phyloP scores from a whole-genome alignment of 53 echinoderm and acorn worm species.

The Echinarachnius parma region DNA sequence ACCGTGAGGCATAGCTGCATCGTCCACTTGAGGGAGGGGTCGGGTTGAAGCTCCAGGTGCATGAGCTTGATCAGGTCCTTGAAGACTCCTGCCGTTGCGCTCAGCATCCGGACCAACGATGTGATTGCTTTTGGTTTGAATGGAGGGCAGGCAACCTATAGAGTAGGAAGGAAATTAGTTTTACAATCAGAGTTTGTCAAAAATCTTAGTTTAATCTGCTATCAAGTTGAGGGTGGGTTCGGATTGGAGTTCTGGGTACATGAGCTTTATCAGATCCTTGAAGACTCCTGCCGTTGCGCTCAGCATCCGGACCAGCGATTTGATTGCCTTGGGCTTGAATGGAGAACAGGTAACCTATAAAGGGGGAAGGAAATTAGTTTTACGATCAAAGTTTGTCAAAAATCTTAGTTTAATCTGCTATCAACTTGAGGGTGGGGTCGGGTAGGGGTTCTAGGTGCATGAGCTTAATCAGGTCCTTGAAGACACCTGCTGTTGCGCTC shows the following conservation, averaged over 20 bases:
- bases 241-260: constrained; percentile 73
- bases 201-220: no score
- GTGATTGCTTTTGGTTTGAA: constrained; percentile 77
- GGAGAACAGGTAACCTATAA: constrained; percentile 98
- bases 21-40: constrained; percentile 79
- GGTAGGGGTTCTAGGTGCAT: constrained; percentile 77
- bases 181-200: no score
- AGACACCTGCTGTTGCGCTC: constrained; percentile 59
- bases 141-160: constrained; percentile 97
- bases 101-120: constrained; percentile 74
- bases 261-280: constrained; percentile 80
- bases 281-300: constrained; percentile 64
- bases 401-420: no score
- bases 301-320: constrained; percentile 73
- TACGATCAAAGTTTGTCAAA: no score
- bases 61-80: constrained; percentile 84
- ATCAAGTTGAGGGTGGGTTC: constrained; percentile 72
- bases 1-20: constrained; percentile 92
- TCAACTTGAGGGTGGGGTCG: constrained; percentile 70
- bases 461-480: constrained; percentile 83
- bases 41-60: constrained; percentile 75
- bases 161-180: no score
- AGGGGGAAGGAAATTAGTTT: no score
- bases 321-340: constrained; percentile 78
- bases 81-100: constrained; percentile 64